Base-by-base conservation (phyloP, 2,888 invertebrate genomes). In the Andrena minutula region DNA sequence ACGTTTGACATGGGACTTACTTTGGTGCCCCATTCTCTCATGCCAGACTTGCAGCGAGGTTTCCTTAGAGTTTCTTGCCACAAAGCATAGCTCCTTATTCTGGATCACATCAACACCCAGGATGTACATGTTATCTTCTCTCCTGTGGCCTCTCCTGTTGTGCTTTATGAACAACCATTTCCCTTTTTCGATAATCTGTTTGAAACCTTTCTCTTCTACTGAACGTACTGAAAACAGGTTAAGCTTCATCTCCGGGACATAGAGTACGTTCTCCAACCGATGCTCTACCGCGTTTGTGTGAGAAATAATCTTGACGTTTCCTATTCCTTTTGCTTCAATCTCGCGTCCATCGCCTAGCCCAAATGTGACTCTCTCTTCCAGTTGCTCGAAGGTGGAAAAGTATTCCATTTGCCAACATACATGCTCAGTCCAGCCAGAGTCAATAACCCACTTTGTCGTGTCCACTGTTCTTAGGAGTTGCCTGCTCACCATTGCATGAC, bases 1-100 rank as follows among this genome's bases (percentile, higher is more conserved):
- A 12, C 56, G 8, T 10, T 56, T 72, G 0, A 76, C 71, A n/a
- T 72, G 63, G 28, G 30, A 0, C 16, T 76, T 72, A 56, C 10
- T 76, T 6, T 76, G 72, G 16, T 76, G 58, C 6, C 76, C 56
- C 71, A 76, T 71, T 23, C 47, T 49, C 65, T 78, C 73, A 4
- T 78, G 66, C 66, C 66, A 78, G 0, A 73, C 30, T 51, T 77
- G 73, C 12, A 78, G 20, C 0, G 66, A 66, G 30, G 65, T 28
- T 4, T 65, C 58, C 6, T 64, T 65, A 0, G 2, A 12, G 26
- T 23, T 73, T 7, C 66, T 41, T 5, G 66, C 73, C 0, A 51
- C 28, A 16, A 73, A 10, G 32, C 26, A 41, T 2, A 10, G 35
- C 35, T 35, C 35, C 35, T 10, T 35, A 10, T 66, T 73, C 1